Percentiles rank a stretch among this genome's conserved stretches.
Evolutionary conservation across 2,113 vertebrate genomes (phyloP).

Genomic region (Hyaena hyaena): DNA sequence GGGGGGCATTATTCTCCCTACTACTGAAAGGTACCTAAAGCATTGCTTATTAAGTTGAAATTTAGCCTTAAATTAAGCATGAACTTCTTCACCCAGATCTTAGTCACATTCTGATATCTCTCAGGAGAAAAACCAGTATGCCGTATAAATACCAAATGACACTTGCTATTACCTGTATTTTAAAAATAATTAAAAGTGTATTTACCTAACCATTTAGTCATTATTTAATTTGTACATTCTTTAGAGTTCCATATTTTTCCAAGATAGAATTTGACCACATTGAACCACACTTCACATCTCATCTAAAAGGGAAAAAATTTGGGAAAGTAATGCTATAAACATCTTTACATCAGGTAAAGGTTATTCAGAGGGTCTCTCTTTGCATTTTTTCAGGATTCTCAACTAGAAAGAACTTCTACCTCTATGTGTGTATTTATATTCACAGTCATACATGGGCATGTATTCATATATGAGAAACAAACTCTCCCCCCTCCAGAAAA

Average conservation of each 20-base stretch:
- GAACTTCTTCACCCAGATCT: neutral
- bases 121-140: conserved; percentile 16
- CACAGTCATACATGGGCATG: neutral
- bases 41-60: neutral
- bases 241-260: conserved; percentile 45
- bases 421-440: neutral
- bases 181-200: conserved; percentile 27
- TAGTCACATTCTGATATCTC: conserved; percentile 21
- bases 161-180: neutral
- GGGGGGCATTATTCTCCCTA: neutral
- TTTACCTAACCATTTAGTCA: neutral
- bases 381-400: neutral
- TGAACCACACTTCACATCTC: conserved; percentile 25
- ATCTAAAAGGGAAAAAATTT: neutral
- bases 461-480: neutral
- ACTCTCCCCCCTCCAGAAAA: neutral
- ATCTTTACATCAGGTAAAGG: neutral
- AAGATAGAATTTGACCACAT: conserved; percentile 10
- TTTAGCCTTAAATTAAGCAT: neutral
- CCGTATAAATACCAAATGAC: neutral
- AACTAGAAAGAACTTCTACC: neutral
- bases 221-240: conserved; percentile 35
- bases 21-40: neutral
- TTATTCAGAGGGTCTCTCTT: neutral
- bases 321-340: neutral